Evolutionary conservation across 1,140 invertebrate species (phyloP).

Genomic region (Parapsyche elsis): DNA sequence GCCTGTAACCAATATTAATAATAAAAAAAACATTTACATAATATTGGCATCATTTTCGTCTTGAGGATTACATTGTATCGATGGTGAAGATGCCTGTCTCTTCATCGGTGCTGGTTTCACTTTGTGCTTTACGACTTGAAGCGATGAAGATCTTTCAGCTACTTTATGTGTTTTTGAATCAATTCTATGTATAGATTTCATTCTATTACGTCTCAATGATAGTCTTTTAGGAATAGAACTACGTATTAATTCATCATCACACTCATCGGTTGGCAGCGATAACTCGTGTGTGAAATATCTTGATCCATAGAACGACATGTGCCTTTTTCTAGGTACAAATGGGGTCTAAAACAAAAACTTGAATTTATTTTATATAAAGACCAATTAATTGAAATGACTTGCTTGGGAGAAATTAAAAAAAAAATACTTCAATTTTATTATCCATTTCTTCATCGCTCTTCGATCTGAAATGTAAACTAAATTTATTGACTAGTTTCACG

Average conservation of each 20-base stretch:
- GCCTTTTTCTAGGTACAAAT: slow-evolving; percentile 47
- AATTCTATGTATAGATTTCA: background rate
- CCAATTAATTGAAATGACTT: background rate
- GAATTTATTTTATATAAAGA: background rate
- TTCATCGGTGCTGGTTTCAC: slow-evolving; percentile 52
- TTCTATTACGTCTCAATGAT: slow-evolving; percentile 43
- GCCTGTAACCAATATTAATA: background rate
- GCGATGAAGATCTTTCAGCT: slow-evolving; percentile 57
- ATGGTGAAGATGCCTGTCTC: slow-evolving; percentile 58
- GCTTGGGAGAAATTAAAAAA: background rate
- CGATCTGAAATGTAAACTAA: slow-evolving; percentile 56
- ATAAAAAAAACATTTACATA: background rate
- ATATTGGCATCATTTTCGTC: slow-evolving; percentile 33
- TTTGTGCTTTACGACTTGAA: slow-evolving; percentile 57
- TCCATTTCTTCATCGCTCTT: slow-evolving; percentile 35
- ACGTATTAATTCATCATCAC: slow-evolving; percentile 58
- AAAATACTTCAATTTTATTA: slow-evolving; percentile 16
- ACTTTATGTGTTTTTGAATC: slow-evolving; percentile 50
- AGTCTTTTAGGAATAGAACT: slow-evolving; percentile 44
- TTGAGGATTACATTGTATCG: slow-evolving; percentile 54
- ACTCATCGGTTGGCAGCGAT: slow-evolving; percentile 72
- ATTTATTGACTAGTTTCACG: slow-evolving; percentile 59
- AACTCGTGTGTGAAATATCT: slow-evolving; percentile 72
- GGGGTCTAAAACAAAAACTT: slow-evolving; percentile 13
- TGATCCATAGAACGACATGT: slow-evolving; percentile 48